A percentile compares a stretch with the other conserved stretches of the same genome.
These are phyloP conservation scores for Pocillopora damicornis DNA, from an alignment of 64 coral and sea anemone species.

Conservation along the genomic window DNA sequence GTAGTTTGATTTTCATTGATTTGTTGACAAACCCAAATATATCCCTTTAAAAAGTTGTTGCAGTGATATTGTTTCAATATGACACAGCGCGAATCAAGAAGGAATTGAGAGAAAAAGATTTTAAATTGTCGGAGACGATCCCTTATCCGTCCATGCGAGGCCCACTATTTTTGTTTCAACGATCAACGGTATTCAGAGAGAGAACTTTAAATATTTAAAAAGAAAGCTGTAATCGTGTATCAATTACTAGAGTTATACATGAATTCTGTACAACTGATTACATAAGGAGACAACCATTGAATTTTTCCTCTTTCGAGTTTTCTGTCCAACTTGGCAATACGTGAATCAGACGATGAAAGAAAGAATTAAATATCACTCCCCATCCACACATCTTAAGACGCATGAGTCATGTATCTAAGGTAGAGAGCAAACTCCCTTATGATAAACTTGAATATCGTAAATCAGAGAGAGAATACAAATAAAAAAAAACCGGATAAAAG, in stretches of 20 bases:
- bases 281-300: neutral
- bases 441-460: neutral
- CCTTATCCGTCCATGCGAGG: neutral
- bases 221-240: neutral
- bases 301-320: neutral
- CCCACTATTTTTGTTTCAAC: neutral
- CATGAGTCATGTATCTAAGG: neutral
- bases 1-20: too few relatives aligned
- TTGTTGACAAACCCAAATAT: too few relatives aligned
- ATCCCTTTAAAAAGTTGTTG: too few relatives aligned
- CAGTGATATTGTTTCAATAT: neutral
- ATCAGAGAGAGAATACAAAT: neutral
- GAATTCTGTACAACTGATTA: neutral
- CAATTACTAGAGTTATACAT: neutral
- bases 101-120: neutral
- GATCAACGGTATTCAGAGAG: slow-evolving; percentile 10
- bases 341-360: too few relatives aligned
- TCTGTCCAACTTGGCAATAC: neutral
- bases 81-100: neutral
- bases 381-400: too few relatives aligned
- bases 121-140: neutral
- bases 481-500: neutral
- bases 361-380: too few relatives aligned
- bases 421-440: neutral
- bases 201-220: slow-evolving; percentile 10